Base-by-base conservation (phyloP, 2,113 vertebrate species). In the Neogale vison region DNA sequence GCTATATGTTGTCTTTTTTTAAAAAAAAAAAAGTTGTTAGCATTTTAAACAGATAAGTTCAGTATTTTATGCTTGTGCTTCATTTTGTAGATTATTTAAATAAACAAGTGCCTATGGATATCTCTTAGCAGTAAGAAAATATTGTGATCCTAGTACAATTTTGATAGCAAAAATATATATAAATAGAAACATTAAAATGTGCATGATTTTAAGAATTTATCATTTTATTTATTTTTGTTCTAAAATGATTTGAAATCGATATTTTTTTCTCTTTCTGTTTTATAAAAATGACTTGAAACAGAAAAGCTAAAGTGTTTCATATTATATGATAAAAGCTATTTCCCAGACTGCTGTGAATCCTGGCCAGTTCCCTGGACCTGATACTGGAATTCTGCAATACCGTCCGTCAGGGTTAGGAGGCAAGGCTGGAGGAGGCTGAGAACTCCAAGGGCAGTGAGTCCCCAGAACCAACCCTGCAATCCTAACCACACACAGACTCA, bases 1-100 rank as follows among this genome's bases (percentile, higher is more conserved):
- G 79, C 69, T 95, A 95, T 36, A 9, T 88, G 72, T 91, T 90
- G 94, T 98, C 79, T 81, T 97, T 97, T 94, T 96, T 69, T 20
- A 0, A n/a, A 9, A 92, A 82, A 65, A 74, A 52, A 52, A 52
- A 52, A 52, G 57, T 71, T 82, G 47, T 89, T 95, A 95, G 36
- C 21, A 93, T 80, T 93, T 94, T 57, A 95, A 96, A 50, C 42
- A 97, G 45, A 87, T 79, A 74, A 81, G 47, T 88, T 97, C 29
- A 93, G 13, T 77, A 85, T 82, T 96, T 84, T 93, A 88, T 72
- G n/a, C 20, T 94, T 90, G 90, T 80, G 47, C 87, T 98, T 1
- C 31, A 71, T 87, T 89, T 96, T 74, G 12, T 69, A 88, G n/a
- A 26, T 61, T 65, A 82, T 87, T 87, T 83, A 92, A 95, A 85